A percentile compares a stretch with the other conserved stretches of the same genome.
Evolutionary conservation across 2,113 vertebrate species (phyloP).

Genomic region (Scopus umbretta): DNA sequence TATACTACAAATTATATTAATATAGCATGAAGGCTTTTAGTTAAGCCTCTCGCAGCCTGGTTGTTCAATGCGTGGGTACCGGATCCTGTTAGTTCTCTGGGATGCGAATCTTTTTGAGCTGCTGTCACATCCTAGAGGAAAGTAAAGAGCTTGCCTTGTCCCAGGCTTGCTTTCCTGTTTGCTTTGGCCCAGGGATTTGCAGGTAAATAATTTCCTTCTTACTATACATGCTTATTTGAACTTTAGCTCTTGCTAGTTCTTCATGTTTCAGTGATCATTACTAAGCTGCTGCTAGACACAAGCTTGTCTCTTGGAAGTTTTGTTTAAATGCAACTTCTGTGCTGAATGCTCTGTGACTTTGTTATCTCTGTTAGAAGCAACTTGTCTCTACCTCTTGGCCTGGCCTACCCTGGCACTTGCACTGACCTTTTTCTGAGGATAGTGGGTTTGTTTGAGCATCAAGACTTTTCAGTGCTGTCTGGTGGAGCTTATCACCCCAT

Average conservation of each 20-base stretch:
- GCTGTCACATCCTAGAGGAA: background rate
- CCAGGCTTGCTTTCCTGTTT: background rate
- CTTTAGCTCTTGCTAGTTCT: background rate
- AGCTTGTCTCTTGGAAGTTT: background rate
- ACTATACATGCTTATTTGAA: background rate
- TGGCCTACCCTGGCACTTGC: background rate
- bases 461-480: background rate
- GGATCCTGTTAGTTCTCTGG: background rate
- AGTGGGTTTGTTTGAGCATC: background rate
- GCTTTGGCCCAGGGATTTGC: background rate
- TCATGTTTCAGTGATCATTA: background rate
- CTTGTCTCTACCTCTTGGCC: background rate
- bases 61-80: background rate
- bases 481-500: background rate
- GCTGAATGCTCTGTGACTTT: background rate
- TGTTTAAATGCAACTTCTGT: background rate
- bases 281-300: background rate
- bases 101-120: background rate
- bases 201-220: background rate
- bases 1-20: background rate
- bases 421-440: background rate
- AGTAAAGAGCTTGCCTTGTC: background rate
- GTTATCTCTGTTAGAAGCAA: background rate
- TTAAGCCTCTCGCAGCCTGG: background rate
- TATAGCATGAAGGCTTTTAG: background rate